phyloP scores from a whole-genome alignment of 2,797 vertebrate genomes.

The Clarias fuscus region DNA sequence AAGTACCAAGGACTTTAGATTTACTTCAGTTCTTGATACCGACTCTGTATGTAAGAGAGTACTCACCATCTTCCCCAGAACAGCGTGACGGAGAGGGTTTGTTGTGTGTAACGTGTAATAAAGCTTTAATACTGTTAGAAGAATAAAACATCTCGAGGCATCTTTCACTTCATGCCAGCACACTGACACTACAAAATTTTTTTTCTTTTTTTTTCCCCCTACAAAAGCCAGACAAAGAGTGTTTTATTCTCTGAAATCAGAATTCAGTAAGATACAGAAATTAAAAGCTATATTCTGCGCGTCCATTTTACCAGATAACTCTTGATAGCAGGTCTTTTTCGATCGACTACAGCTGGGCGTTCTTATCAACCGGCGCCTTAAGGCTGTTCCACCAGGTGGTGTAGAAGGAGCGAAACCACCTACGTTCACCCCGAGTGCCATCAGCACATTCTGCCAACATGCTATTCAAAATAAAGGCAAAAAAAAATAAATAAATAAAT shows the following conservation, averaged over 20 bases:
- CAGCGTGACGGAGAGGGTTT: not conserved
- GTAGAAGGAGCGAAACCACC: not conserved
- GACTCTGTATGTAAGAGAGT: not conserved
- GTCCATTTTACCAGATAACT: not conserved
- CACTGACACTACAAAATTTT: not conserved
- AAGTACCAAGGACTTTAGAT: not conserved
- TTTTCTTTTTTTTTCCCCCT: no score
- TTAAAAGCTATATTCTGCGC: not conserved
- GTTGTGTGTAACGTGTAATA: not conserved
- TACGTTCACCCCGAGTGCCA: slow-evolving; percentile 7
- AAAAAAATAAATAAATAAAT: not conserved
- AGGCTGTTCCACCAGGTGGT: slow-evolving; percentile 16
- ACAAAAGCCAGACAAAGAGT: not conserved
- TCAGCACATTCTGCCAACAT: slow-evolving; percentile 20
- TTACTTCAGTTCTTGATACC: not conserved
- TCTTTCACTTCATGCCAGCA: not conserved
- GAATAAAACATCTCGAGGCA: not conserved
- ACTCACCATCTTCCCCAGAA: not conserved
- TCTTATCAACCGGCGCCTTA: slow-evolving; percentile 13
- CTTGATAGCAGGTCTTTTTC: not conserved
- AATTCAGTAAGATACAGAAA: not conserved
- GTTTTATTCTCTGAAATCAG: not conserved
- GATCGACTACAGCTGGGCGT: not conserved
- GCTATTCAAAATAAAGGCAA: not conserved
- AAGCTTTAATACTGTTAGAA: not conserved